Percentiles rank a stretch among this genome's conserved stretches.
Conservation (phyloP, 1,140 invertebrate genomes). For the Calosoma granatense region DNA sequence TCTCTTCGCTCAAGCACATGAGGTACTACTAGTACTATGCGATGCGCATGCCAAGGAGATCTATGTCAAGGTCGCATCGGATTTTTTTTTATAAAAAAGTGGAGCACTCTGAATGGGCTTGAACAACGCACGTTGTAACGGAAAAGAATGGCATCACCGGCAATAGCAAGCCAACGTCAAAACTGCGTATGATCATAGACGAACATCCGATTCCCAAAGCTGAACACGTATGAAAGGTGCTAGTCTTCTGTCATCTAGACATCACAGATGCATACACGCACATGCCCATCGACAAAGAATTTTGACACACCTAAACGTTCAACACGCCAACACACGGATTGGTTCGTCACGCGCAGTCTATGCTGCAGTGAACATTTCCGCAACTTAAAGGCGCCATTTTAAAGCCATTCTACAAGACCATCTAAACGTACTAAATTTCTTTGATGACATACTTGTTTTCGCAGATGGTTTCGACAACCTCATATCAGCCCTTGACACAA, state of each 20-base stretch:
- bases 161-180: conserved; percentile 25
- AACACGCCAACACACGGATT: conserved; percentile 23
- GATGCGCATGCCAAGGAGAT: too few species aligned
- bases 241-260: conserved; percentile 16
- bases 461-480: conserved; percentile 8
- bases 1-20: too few species aligned
- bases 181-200: conserved; percentile 23
- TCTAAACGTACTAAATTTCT: conserved; percentile 15
- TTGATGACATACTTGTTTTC: conserved; percentile 15
- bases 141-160: conserved; percentile 25
- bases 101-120: too few species aligned
- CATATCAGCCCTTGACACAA: conserved; percentile 12
- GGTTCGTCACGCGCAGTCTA: conserved; percentile 19
- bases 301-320: conserved; percentile 17
- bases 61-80: too few species aligned
- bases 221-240: conserved; percentile 20
- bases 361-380: conserved; percentile 19
- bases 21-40: too few species aligned
- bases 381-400: conserved; percentile 19
- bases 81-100: too few species aligned
- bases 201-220: conserved; percentile 23
- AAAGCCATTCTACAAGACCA: conserved; percentile 13
- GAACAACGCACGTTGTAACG: conserved; percentile 19
- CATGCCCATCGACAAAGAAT: conserved; percentile 17
- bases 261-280: conserved; percentile 21